Evolutionary conservation across 2,888 invertebrate species (phyloP), one percentile per base, ranked within the genome.

Genomic region (Caenorhabditis sinica): DNA sequence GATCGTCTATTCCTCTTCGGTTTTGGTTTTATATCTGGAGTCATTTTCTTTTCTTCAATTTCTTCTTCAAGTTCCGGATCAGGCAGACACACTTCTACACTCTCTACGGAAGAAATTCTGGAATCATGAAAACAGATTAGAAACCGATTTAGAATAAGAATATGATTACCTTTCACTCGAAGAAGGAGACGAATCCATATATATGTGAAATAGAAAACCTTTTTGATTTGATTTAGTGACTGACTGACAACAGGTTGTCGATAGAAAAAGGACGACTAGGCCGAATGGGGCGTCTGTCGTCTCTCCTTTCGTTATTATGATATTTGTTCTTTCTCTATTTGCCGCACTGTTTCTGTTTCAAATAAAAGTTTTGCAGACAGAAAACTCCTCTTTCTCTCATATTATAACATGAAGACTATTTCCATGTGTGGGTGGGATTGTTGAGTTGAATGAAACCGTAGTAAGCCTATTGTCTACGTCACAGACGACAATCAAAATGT

Each of bases 301-400:
- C 75, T 40, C 66, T 40, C 66, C 28, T 25, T n/a, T 58, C 43
- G 17, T 9, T 56, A 75, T 75, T 66, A 66, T 65, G 30, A 58
- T 76, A 68, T 76, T 76, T 76, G 68, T 76, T 68, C 68, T 76
- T 49, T 61, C 49, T 23, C 72, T 25, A n/a, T 43, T 43, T 33
- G 36, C 63, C 51, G 73, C 40, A 51, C 65, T 40, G 65, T 75
- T 65, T 65, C 66, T 56, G 30, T 61, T 49, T 72, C 72, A 33
- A 51, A 66, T 23, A 58, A 56, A 66, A 66, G 40, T 75, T 63
- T 66, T 45, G 65, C 66, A 76, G 68, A 30, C 53, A 25, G 28
- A 9, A 61, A 45, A 60, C 28, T 11, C 28, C 33, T 60, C 0
- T 33, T 30, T 45, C 30, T 68, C 33, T 17, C 15, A 63, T 63